Evolutionary conservation across 92 coral and sea anemone genomes (phyloP), one percentile per base, ranked within the genome.

Genomic region (Siderastrea siderea): DNA sequence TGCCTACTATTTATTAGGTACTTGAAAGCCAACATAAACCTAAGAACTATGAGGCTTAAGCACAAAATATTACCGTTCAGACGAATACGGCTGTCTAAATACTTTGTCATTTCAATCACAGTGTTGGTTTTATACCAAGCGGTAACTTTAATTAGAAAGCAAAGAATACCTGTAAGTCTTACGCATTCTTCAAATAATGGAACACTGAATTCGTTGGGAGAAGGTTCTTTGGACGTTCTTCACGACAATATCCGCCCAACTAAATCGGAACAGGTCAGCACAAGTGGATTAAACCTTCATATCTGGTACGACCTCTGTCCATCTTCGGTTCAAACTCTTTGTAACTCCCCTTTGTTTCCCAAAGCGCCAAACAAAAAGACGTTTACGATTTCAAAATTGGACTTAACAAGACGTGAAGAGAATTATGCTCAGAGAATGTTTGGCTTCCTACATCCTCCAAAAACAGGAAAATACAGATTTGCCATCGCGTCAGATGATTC

Each of bases 321-420:
- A 9, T 46, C 84, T 45, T 67, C 87, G 5, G 8, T 92, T 11
- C 85, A 92, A 80, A 70, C 76, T 17, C 52, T 94, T 5, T 80
- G 93, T 46, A 68, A 90, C 16, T 71, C 88, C 17, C 99, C 99
- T 0, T 61, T 94, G 9, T 94, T 92, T 68, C 96, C 99, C 4
- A 90, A 77, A 46, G 89, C 92, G 3, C 97, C 99, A 67, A 71
- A 83, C 51, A 75, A 77, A 43, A 70, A 86, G 57, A 17, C 44
- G 3, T 19, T 92, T 51, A 77, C 38, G 38, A 26, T 83, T 57
- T 76, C 53, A 13, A 59, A 60, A 46, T 53, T 92, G 52, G 76
- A 92, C 17, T 17, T 90, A 67, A 76, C 85, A 12, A 60, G 77
- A 74, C 10, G 38, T 43, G 46, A 45, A n/a, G 58, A 59, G 61